Evolutionary conservation across 2,113 vertebrate genomes (phyloP).

Genomic region (Apeltes quadracus): DNA sequence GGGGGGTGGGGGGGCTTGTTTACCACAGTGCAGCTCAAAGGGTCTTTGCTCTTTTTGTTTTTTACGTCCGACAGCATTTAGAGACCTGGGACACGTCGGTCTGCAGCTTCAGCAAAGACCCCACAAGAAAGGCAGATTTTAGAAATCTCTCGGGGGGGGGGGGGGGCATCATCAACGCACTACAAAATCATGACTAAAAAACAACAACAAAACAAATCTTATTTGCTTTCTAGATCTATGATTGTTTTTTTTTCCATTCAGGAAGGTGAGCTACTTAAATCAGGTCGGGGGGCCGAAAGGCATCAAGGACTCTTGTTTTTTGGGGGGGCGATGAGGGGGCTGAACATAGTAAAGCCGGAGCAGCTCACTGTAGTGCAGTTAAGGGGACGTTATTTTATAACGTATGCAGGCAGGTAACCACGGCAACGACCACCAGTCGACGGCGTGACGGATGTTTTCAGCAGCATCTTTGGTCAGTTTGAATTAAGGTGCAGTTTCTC

Average conservation of each 20-base stretch:
- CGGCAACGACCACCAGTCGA: slow-evolving; percentile 17
- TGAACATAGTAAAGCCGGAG: slow-evolving; percentile 26
- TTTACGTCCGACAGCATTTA: slow-evolving; percentile 68
- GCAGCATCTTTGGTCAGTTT: slow-evolving; percentile 74
- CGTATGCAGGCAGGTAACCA: slow-evolving; percentile 27
- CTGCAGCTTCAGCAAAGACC: slow-evolving; percentile 66
- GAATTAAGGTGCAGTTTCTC: slow-evolving; percentile 72
- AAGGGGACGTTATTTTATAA: not conserved
- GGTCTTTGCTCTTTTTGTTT: slow-evolving; percentile 45
- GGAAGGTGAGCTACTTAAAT: slow-evolving; percentile 74
- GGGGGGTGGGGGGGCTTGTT: not conserved
- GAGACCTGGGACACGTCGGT: slow-evolving; percentile 67
- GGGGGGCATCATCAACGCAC: slow-evolving; percentile 38
- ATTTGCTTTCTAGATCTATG: slow-evolving; percentile 69
- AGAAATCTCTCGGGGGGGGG: slow-evolving; percentile 10
- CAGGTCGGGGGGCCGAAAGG: slow-evolving; percentile 50
- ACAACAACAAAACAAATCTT: slow-evolving; percentile 29
- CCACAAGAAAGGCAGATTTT: slow-evolving; percentile 66
- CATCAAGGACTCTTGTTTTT: slow-evolving; percentile 56
- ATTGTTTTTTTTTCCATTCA: slow-evolving; percentile 55
- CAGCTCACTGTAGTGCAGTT: slow-evolving; percentile 48
- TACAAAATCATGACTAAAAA: slow-evolving; percentile 33
- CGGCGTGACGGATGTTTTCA: slow-evolving; percentile 17
- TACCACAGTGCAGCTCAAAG: slow-evolving; percentile 78
- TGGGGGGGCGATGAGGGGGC: not conserved